phyloP scores from a whole-genome alignment of 2,797 vertebrate species.

The Lepilemur septentrionalis region DNA sequence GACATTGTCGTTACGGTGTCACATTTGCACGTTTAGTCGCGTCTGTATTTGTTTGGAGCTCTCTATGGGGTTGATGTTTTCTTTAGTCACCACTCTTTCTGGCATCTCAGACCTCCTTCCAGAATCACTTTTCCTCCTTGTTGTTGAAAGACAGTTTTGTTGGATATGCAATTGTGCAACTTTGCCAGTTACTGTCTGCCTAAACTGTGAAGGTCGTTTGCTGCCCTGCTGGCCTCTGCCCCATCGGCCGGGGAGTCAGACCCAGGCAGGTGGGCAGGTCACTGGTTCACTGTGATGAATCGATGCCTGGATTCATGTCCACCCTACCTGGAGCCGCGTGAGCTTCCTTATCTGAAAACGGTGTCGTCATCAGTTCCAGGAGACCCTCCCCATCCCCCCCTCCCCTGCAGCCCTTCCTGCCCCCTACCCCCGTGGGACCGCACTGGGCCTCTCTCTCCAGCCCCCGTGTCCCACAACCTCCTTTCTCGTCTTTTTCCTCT shows the following conservation, averaged over 20 bases:
- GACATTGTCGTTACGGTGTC: fast-evolving
- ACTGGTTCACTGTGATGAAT: neutral
- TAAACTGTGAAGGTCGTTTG: too few species aligned
- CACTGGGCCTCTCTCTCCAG: neutral
- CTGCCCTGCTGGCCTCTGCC: neutral
- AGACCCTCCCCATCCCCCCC: too few species aligned
- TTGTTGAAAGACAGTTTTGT: neutral
- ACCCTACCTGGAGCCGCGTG: neutral
- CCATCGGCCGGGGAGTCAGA: neutral
- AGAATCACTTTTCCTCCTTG: too few species aligned
- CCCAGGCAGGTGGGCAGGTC: too few species aligned
- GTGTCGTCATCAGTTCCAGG: too few species aligned
- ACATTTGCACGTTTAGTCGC: fast-evolving
- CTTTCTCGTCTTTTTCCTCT: neutral
- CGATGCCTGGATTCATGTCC: neutral
- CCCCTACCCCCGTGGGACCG: too few species aligned
- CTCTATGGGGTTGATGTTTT: neutral
- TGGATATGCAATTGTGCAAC: neutral
- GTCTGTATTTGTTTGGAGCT: neutral
- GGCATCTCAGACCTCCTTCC: neutral
- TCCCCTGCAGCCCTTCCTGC: neutral
- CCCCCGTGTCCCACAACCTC: too few species aligned
- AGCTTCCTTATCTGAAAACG: neutral
- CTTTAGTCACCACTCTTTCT: neutral
- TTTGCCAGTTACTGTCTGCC: neutral